A percentile compares a stretch with the other conserved stretches of the same genome.
Evolutionary conservation across 2,888 invertebrate species (phyloP).

Genomic region (Malthinus flaveolus): DNA sequence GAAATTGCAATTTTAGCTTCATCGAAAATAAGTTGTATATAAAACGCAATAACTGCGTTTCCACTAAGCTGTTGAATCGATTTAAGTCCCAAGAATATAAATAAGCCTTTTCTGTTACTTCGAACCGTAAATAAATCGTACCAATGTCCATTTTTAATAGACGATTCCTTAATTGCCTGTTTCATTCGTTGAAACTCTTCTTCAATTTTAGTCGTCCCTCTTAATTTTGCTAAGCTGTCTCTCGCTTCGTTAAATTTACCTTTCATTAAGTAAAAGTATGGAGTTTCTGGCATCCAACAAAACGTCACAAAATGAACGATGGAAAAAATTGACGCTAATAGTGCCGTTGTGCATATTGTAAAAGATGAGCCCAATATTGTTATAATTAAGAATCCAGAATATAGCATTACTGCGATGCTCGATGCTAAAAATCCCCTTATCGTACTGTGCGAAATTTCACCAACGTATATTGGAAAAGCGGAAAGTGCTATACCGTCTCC

Average conservation of each 20-base stretch:
- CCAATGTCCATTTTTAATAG: slow-evolving; percentile 60
- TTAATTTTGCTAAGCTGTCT: slow-evolving; percentile 54
- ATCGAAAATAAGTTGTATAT: slow-evolving; percentile 59
- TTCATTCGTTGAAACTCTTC: slow-evolving; percentile 47
- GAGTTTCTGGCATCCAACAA: slow-evolving; percentile 63
- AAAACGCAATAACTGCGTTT: slow-evolving; percentile 65
- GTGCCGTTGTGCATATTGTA: slow-evolving; percentile 57
- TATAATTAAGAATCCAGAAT: slow-evolving; percentile 59
- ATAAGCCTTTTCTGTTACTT: slow-evolving; percentile 65
- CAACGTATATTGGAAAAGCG: slow-evolving; percentile 62
- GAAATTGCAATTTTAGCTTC: slow-evolving; percentile 52
- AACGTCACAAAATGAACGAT: slow-evolving; percentile 55
- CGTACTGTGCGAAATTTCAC: slow-evolving; percentile 62
- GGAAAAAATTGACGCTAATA: slow-evolving; percentile 55
- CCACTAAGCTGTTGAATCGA: slow-evolving; percentile 62
- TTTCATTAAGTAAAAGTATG: slow-evolving; percentile 56
- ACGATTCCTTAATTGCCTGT: slow-evolving; percentile 46
- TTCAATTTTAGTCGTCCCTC: slow-evolving; percentile 57
- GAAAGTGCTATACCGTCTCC: slow-evolving; percentile 55
- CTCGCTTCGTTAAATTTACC: slow-evolving; percentile 55
- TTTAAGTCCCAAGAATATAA: slow-evolving; percentile 63
- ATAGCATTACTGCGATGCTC: slow-evolving; percentile 61
- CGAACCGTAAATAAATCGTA: slow-evolving; percentile 60
- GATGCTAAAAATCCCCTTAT: slow-evolving; percentile 63
- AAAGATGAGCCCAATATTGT: slow-evolving; percentile 56